Conservation (phyloP, 2,113 vertebrate genomes). For the Lepus europaeus region DNA sequence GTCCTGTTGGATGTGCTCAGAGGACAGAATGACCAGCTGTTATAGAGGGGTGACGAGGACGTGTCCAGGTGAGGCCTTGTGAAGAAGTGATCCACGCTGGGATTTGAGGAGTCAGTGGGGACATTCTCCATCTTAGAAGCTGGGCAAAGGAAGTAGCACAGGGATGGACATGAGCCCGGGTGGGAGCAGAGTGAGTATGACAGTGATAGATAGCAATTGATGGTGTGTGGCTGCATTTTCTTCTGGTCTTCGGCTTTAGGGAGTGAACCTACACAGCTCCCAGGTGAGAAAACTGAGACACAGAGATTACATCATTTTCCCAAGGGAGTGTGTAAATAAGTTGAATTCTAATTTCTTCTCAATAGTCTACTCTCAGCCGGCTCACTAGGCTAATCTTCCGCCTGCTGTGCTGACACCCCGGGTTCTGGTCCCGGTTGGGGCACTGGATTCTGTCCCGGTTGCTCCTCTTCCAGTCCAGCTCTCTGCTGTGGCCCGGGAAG, state of each 20-base stretch:
- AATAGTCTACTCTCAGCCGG: background rate
- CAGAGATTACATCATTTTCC: background rate
- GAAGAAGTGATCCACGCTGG: no score
- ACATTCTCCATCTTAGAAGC: background rate
- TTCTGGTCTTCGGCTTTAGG: background rate
- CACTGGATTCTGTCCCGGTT: no score
- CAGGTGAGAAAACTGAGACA: background rate
- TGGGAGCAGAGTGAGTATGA: background rate
- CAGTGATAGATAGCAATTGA: background rate
- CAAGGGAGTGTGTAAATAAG: background rate
- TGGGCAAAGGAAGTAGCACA: background rate
- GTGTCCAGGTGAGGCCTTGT: background rate
- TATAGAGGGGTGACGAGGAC: background rate
- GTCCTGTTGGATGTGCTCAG: background rate
- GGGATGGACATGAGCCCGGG: background rate
- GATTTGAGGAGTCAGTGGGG: background rate
- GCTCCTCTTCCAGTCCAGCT: no score
- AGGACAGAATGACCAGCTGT: background rate
- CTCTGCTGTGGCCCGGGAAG: no score
- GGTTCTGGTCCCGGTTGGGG: no score
- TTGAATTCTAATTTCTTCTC: background rate
- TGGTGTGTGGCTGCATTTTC: background rate
- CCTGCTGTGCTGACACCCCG: no score
- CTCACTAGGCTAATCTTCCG: no score
- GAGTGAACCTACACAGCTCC: conserved; percentile 20